phyloP scores from a whole-genome alignment of 2,888 invertebrate genomes.

The Allophyes oxyacanthae region DNA sequence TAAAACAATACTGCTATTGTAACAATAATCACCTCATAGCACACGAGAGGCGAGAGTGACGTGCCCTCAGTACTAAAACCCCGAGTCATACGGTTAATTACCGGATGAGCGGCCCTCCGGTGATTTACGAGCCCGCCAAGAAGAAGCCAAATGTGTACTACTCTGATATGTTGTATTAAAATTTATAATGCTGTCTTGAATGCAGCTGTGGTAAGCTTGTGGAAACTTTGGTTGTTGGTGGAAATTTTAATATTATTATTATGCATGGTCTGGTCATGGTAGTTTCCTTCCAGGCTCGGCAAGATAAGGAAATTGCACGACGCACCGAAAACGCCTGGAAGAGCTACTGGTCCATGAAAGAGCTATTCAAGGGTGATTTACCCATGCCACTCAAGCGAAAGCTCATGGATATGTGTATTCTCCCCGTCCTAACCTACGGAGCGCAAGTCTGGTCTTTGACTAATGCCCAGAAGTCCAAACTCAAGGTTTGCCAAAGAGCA shows the following conservation, averaged over 20 bases:
- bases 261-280: too few relatives aligned
- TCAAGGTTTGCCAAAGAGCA: too few relatives aligned
- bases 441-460: too few relatives aligned
- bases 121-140: constrained; percentile 71
- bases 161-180: constrained; percentile 51
- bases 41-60: constrained; percentile 35
- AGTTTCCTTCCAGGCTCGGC: too few relatives aligned
- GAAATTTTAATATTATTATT: background rate
- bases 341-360: too few relatives aligned
- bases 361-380: too few relatives aligned
- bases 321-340: too few relatives aligned
- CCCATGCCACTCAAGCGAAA: too few relatives aligned
- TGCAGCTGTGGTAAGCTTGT: constrained; percentile 27
- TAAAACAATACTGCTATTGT: constrained; percentile 15
- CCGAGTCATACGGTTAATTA: constrained; percentile 75
- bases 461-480: too few relatives aligned
- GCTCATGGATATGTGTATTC: too few relatives aligned
- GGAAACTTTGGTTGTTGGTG: background rate
- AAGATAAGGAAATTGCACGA: too few relatives aligned
- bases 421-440: too few relatives aligned
- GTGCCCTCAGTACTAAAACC: constrained; percentile 60
- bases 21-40: constrained; percentile 41
- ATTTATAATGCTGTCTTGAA: constrained; percentile 46
- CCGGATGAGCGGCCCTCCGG: constrained; percentile 67
- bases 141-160: constrained; percentile 57